Conservation (phyloP, 1,140 invertebrate species). For the Drosophila murphyi region DNA sequence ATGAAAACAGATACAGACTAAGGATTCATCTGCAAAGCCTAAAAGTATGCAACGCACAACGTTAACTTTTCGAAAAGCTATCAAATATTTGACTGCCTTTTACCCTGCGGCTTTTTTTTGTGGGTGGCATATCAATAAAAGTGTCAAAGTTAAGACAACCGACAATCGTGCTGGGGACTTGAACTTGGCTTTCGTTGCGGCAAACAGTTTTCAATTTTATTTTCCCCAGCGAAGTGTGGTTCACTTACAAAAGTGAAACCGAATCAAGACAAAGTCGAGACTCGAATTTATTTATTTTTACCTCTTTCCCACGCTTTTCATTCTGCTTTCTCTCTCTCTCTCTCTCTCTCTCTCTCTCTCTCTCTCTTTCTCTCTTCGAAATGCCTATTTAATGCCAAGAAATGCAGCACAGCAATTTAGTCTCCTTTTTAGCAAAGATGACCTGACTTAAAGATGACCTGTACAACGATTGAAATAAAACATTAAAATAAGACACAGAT, state of each 20-base stretch:
- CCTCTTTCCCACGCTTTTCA: background rate
- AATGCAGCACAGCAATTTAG: slow-evolving; percentile 4
- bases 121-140: slow-evolving; percentile 45
- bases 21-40: slow-evolving; percentile 2
- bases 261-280: slow-evolving; percentile 3
- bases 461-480: background rate
- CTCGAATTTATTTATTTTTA: slow-evolving; percentile 31
- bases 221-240: slow-evolving; percentile 21
- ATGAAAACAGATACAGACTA: background rate
- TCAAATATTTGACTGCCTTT: slow-evolving; percentile 45
- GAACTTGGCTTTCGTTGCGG: slow-evolving; percentile 29
- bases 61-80: slow-evolving; percentile 56
- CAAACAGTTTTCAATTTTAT: slow-evolving; percentile 32
- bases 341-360: too few relatives aligned
- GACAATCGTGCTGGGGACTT: slow-evolving; percentile 7
- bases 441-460: slow-evolving; percentile 8
- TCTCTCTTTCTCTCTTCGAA: background rate
- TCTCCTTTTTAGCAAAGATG: too few relatives aligned
- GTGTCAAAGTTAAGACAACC: slow-evolving; percentile 46
- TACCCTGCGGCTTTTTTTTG: slow-evolving; percentile 12
- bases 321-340: background rate
- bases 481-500: background rate
- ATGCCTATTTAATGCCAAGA: slow-evolving; percentile 10
- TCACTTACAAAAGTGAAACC: slow-evolving; percentile 14
- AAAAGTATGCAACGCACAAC: slow-evolving; percentile 41